phyloP scores from a whole-genome alignment of 2,888 invertebrate species.

The Nineta flava region DNA sequence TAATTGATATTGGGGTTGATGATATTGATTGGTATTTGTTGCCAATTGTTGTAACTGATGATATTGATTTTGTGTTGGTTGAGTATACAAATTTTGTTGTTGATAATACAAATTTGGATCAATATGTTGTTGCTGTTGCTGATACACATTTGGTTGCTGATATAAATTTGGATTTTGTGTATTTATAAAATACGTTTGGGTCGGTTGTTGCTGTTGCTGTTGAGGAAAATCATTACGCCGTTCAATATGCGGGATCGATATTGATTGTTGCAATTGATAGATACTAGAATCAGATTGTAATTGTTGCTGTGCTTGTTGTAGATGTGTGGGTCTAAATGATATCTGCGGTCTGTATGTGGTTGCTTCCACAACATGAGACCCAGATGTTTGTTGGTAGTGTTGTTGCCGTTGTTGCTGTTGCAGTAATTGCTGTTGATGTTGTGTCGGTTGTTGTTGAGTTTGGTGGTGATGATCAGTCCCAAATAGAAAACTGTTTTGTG shows the following conservation, averaged over 20 bases:
- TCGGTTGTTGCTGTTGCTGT: too few relatives aligned
- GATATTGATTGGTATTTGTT: neutral
- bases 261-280: neutral
- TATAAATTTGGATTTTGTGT: slow-evolving; percentile 17
- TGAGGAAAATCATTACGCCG: neutral
- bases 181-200: too few relatives aligned
- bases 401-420: slow-evolving; percentile 12
- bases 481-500: slow-evolving; percentile 7
- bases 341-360: slow-evolving; percentile 8
- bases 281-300: neutral
- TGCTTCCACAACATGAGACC: slow-evolving; percentile 5
- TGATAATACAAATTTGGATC: neutral
- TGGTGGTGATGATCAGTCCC: slow-evolving; percentile 4
- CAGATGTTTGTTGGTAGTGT: neutral
- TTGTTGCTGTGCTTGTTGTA: neutral
- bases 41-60: neutral
- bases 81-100: neutral
- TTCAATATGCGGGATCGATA: neutral
- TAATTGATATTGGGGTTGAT: too few relatives aligned
- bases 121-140: too few relatives aligned
- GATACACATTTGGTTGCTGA: neutral
- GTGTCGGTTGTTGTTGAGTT: slow-evolving; percentile 15
- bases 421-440: slow-evolving; percentile 18
- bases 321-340: slow-evolving; percentile 9
- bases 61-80: neutral